A percentile compares a stretch with the other conserved stretches of the same genome.
These are phyloP conservation scores for Camponotus vicinus DNA, from an alignment of 1,140 invertebrate species.

Conservation along the genomic window DNA sequence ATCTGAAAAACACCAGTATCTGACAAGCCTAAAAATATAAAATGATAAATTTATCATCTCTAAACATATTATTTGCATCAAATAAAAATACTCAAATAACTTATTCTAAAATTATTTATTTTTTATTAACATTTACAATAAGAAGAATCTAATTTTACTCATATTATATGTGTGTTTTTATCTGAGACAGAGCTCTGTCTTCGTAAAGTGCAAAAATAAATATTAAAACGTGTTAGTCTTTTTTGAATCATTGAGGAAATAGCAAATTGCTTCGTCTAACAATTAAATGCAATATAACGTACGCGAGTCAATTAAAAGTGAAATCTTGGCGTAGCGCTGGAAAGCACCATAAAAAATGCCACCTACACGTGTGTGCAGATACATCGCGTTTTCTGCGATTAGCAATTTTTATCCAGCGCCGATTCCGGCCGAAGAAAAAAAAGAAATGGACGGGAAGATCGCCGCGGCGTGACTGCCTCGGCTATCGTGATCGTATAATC, in stretches of 20 bases:
- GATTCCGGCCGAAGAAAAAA: background rate
- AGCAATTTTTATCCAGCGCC: slow-evolving; percentile 27
- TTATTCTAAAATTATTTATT: background rate
- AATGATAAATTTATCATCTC: background rate
- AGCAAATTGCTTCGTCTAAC: background rate
- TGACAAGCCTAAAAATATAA: background rate
- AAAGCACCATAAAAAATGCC: slow-evolving; percentile 11
- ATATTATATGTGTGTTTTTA: background rate
- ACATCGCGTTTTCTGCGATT: slow-evolving; percentile 29
- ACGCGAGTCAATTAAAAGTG: slow-evolving; percentile 29
- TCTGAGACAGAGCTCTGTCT: background rate
- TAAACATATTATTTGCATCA: background rate
- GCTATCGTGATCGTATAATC: slow-evolving; percentile 46
- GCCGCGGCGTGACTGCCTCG: slow-evolving; percentile 36
- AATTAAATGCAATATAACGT: background rate
- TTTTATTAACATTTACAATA: background rate
- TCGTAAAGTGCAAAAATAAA: background rate
- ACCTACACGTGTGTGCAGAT: slow-evolving; percentile 4
- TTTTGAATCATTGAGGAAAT: background rate
- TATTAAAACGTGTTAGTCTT: background rate
- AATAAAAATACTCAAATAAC: background rate
- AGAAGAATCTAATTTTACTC: background rate
- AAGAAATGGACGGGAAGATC: slow-evolving; percentile 38
- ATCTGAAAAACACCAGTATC: background rate
- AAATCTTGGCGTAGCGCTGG: background rate